These are phyloP conservation scores for Cistogaster globosa DNA, from an alignment of 2,888 invertebrate genomes.

Conservation along the genomic window DNA sequence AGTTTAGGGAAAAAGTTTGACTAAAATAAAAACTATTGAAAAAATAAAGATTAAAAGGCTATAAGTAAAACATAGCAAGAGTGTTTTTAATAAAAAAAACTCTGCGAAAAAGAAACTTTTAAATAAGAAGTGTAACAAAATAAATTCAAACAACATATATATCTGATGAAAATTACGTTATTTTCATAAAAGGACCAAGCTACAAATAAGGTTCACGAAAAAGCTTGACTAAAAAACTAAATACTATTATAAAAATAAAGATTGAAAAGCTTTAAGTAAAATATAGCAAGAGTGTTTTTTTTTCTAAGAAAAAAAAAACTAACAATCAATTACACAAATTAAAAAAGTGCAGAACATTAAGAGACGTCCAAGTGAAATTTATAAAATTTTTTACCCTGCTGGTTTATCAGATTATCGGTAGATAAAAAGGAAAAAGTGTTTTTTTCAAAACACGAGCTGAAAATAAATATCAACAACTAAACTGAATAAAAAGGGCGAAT, in stretches of 20 bases:
- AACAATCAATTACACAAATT: neutral
- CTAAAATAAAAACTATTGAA: too few species aligned
- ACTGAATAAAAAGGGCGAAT: neutral
- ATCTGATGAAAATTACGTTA: too few species aligned
- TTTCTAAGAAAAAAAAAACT: neutral
- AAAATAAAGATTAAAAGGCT: too few species aligned
- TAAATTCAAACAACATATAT: too few species aligned
- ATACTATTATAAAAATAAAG: constrained; percentile 1
- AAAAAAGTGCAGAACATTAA: too few species aligned
- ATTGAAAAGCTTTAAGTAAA: constrained; percentile 1
- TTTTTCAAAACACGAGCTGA: too few species aligned
- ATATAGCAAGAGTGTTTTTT: neutral
- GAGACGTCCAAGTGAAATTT: too few species aligned
- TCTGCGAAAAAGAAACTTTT: too few species aligned
- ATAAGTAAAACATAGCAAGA: too few species aligned
- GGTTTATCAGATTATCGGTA: neutral
- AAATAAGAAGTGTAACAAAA: too few species aligned
- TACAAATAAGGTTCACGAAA: neutral
- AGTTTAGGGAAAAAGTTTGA: too few species aligned
- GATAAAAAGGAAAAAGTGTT: constrained; percentile 2
- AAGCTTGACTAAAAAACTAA: neutral
- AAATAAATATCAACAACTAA: constrained; percentile 1
- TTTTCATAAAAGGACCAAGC: neutral
- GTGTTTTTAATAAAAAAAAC: too few species aligned
- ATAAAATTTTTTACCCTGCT: neutral